phyloP scores from a whole-genome alignment of 2,113 vertebrate genomes.

The Lasiurus cinereus region DNA sequence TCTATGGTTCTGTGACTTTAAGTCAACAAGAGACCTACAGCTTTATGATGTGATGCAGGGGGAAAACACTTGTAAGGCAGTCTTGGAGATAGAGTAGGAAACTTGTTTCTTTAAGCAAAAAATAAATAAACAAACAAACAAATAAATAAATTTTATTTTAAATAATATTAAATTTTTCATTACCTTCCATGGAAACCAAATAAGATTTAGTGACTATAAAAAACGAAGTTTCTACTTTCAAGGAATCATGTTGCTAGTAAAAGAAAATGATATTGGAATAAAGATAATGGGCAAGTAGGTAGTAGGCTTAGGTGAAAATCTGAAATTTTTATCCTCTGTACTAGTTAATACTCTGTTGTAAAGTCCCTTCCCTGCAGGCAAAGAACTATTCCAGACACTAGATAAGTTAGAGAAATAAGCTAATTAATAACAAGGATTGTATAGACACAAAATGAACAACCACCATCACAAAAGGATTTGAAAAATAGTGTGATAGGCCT shows the following conservation, averaged over 20 bases:
- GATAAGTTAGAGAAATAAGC: not conserved
- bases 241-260: not conserved
- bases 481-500: not conserved
- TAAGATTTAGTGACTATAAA: not conserved
- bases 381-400: not conserved
- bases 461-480: not conserved
- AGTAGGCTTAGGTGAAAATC: not conserved
- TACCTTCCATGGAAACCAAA: not conserved
- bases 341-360: not conserved
- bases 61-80: not conserved
- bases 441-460: not conserved
- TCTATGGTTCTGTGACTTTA: constrained; percentile 7
- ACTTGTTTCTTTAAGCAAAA: not conserved
- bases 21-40: not conserved
- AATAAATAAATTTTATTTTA: not conserved
- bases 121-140: not conserved
- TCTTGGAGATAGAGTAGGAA: not conserved
- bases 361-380: not conserved
- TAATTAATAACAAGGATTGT: not conserved
- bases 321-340: not conserved
- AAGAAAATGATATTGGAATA: not conserved
- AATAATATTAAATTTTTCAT: not conserved
- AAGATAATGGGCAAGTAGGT: not conserved
- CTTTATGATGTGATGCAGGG: not conserved
- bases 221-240: not conserved